A percentile compares a stretch with the other conserved stretches of the same genome.
phyloP scores from a whole-genome alignment of 2,797 vertebrate genomes.

The Poliocrania exsul region DNA sequence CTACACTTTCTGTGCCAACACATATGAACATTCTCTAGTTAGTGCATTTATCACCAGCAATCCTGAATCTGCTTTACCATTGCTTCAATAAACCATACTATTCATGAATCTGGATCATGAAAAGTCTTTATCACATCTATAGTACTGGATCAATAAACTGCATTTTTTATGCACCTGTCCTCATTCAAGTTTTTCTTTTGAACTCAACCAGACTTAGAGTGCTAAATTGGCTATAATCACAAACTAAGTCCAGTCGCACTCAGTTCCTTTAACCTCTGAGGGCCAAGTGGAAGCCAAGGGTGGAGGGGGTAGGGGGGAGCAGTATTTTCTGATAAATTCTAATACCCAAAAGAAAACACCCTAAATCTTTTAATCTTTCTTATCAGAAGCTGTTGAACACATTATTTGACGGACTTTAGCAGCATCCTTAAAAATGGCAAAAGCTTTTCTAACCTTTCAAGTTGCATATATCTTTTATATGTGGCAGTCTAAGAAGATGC shows the following conservation, averaged over 20 bases:
- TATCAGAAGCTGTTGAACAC: not conserved
- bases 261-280: not conserved
- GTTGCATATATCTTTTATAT: not conserved
- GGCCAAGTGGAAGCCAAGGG: not conserved
- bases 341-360: not conserved
- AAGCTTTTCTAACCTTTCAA: not conserved
- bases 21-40: not conserved
- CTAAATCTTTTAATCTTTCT: not conserved
- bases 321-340: not conserved
- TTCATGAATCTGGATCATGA: not conserved
- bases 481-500: not conserved
- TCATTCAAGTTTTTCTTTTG: not conserved
- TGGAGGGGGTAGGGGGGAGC: no score
- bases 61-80: not conserved
- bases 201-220: not conserved
- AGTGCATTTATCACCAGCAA: not conserved
- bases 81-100: accelerated
- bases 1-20: not conserved
- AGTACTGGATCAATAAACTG: not conserved
- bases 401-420: not conserved
- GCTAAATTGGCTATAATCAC: not conserved
- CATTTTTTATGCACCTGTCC: not conserved
- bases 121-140: not conserved
- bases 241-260: not conserved
- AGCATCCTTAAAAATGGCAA: not conserved